Base-by-base conservation (phyloP, 2,113 vertebrate species). In the Nesogale talazaci region DNA sequence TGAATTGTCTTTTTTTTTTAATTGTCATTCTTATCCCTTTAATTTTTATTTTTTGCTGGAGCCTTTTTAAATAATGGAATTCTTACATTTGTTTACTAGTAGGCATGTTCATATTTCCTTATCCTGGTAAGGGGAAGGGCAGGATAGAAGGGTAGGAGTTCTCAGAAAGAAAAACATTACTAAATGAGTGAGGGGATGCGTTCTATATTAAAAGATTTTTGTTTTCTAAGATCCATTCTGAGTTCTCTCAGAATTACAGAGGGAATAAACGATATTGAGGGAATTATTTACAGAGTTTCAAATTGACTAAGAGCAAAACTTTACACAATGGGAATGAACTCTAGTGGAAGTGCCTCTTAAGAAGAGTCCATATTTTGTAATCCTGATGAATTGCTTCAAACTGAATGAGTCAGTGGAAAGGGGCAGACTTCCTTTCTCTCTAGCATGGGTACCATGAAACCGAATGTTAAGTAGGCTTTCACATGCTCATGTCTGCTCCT, bases 21-120 rank as follows among this genome's bases (percentile, higher is more conserved):
- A n/a, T n/a, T 67, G 20, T 83, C 72, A 85, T 78, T 94, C 69
- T 61, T 81, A 90, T 93, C 31, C 12, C 9, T 90, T 78, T 90
- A 85, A 38, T 75, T 23, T 82, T 83, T 93, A 31, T 2, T 88
- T 79, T 92, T 74, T 85, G 27, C 83, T 85, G 10, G 72, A 81
- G 29, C 61, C 27, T 87, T 83, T 93, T 86, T 89, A 15, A 69
- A 31, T 69, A 40, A 81, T 77, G 59, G 34, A 67, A 69, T 90
- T 76, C 29, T 91, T 86, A 86, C 82, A 42, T 40, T 77, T 96
- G 85, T 79, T 94, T 65, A 78, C 67, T 95, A 77, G 81, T 75
- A 87, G 57, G 59, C 12, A 0, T n/a, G 84, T 92, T 76, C 40
- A 6, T 40, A 12, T 87, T 84, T 17, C 89, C 46, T 94, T 61